These are phyloP conservation scores for Netelia melanura DNA, from an alignment of 2,888 invertebrate species.

Conservation along the genomic window DNA sequence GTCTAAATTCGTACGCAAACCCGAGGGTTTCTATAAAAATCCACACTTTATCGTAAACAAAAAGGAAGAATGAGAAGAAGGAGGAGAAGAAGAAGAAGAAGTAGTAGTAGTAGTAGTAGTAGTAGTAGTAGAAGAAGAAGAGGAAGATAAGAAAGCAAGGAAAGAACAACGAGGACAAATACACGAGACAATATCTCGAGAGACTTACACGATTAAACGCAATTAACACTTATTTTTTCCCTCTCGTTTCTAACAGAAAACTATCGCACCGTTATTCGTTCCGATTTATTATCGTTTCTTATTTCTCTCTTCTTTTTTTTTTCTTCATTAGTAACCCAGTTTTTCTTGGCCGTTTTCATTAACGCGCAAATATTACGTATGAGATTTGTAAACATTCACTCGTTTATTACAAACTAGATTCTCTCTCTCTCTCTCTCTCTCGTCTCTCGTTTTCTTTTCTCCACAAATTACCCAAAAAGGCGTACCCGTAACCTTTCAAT, in stretches of 20 bases:
- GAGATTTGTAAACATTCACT: constrained; percentile 49
- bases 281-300: neutral
- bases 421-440: neutral
- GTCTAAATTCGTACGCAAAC: constrained; percentile 55
- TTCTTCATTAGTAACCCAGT: neutral
- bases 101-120: constrained; percentile 15
- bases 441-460: constrained; percentile 18
- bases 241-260: neutral
- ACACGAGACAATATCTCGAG: constrained; percentile 30
- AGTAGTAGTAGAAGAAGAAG: constrained; percentile 3
- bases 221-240: neutral
- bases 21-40: constrained; percentile 57
- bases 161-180: constrained; percentile 18
- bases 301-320: neutral
- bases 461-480: constrained; percentile 60
- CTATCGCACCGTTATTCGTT: neutral
- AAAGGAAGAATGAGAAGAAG: constrained; percentile 25
- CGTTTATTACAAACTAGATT: constrained; percentile 60
- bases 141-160: neutral
- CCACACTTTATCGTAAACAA: constrained; percentile 49
- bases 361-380: constrained; percentile 36
- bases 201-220: neutral
- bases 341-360: constrained; percentile 5
- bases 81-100: constrained; percentile 17
- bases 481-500: constrained; percentile 50